Conservation (phyloP, 2,888 invertebrate species). For the Drymonia ruficornis region DNA sequence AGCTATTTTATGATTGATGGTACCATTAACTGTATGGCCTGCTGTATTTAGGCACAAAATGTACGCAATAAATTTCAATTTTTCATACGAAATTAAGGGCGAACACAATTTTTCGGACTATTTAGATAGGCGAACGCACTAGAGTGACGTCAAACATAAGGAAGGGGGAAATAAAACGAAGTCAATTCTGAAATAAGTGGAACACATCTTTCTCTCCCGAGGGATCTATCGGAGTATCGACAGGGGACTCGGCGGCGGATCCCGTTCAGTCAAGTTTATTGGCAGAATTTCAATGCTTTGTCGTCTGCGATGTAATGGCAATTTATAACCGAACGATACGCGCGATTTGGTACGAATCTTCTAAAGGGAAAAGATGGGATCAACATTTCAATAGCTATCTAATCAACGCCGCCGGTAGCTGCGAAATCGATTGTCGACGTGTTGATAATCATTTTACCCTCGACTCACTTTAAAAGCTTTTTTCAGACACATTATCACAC, state of each 20-base stretch:
- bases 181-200: conserved; percentile 67
- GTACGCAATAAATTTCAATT: conserved; percentile 48
- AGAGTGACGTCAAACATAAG: conserved; percentile 41
- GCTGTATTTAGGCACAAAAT: conserved; percentile 44
- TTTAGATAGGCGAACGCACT: conserved; percentile 36
- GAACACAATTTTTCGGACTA: conserved; percentile 27
- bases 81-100: conserved; percentile 31
- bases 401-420: conserved; percentile 39
- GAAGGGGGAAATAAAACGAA: conserved; percentile 57
- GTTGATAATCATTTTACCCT: conserved; percentile 24
- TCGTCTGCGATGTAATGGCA: conserved; percentile 61
- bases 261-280: conserved; percentile 68
- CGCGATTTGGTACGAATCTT: conserved; percentile 43
- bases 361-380: conserved; percentile 35
- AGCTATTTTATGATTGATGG: conserved; percentile 52
- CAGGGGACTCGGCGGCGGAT: conserved; percentile 58
- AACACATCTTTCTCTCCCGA: conserved; percentile 64
- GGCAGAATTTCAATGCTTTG: conserved; percentile 70
- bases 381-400: conserved; percentile 42
- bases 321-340: conserved; percentile 58
- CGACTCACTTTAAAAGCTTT: conserved; percentile 1
- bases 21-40: conserved; percentile 43
- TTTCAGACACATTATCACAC: not conserved
- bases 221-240: conserved; percentile 66
- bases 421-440: conserved; percentile 32